phyloP scores from a whole-genome alignment of 2,797 vertebrate genomes.

The Manis crassicaudata region DNA sequence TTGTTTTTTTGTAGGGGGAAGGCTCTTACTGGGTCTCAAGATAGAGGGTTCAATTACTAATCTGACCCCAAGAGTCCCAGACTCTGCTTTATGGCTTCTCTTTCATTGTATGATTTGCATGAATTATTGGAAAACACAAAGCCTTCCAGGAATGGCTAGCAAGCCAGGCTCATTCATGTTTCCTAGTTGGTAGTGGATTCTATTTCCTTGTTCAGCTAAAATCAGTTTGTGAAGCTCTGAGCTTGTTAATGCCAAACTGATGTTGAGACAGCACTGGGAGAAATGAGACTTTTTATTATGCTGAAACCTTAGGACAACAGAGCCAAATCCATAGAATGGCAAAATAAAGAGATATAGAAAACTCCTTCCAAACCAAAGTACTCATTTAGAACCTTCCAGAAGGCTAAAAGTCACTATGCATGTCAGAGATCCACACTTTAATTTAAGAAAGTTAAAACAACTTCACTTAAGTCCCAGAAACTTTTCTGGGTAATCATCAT shows the following conservation, averaged over 20 bases:
- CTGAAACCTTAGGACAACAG: conserved; percentile 62
- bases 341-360: conserved; percentile 76
- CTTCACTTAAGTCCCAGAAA: background rate
- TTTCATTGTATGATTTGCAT: conserved; percentile 72
- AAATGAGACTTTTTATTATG: conserved; percentile 69
- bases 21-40: background rate
- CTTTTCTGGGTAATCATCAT: background rate
- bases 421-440: conserved; percentile 55
- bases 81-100: conserved; percentile 69
- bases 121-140: conserved; percentile 80
- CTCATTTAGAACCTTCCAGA: conserved; percentile 73
- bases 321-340: conserved; percentile 63
- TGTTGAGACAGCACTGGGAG: conserved; percentile 63
- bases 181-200: conserved; percentile 72
- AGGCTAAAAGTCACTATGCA: conserved; percentile 40
- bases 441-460: conserved; percentile 61
- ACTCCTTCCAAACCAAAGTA: conserved; percentile 60
- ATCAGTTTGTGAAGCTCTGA: conserved; percentile 77
- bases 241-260: conserved; percentile 66
- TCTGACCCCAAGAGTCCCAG: conserved; percentile 57
- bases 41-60: conserved; percentile 50
- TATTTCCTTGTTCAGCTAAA: conserved; percentile 80
- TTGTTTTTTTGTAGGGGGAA: background rate
- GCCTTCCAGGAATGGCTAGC: conserved; percentile 86
- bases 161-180: conserved; percentile 68